phyloP scores from a whole-genome alignment of 2,888 invertebrate species.

The Gryllus longicercus region DNA sequence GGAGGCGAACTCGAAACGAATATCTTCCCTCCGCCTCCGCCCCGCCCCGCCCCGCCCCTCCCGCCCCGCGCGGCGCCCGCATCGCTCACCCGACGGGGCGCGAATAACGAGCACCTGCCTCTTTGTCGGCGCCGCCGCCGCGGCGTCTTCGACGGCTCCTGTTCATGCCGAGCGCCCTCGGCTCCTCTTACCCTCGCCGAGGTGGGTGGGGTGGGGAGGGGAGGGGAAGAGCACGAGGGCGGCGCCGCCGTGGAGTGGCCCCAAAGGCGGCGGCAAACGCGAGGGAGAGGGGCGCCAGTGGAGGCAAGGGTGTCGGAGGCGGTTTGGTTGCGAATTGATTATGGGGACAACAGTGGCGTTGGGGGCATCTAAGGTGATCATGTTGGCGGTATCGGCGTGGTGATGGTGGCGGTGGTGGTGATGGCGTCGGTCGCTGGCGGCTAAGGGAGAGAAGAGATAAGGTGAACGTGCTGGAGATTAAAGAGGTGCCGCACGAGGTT shows the following conservation, averaged over 20 bases:
- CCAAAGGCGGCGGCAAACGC: neutral
- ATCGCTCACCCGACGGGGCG: neutral
- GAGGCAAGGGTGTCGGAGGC: too few species aligned
- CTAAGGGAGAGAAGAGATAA: neutral
- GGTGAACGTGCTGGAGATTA: neutral
- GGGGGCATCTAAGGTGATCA: neutral
- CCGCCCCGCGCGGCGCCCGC: neutral
- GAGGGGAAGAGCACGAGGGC: neutral
- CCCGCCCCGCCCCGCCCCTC: neutral
- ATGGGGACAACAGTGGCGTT: neutral
- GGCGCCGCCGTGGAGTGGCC: neutral
- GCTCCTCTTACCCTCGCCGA: neutral
- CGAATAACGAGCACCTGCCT: constrained; percentile 17
- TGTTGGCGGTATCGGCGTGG: neutral
- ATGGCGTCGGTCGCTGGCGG: too few species aligned
- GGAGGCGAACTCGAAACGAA: constrained; percentile 6
- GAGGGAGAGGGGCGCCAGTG: too few species aligned
- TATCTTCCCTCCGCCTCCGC: neutral
- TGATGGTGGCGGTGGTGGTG: too few species aligned
- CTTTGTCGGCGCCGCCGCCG: neutral
- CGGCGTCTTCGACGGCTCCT: neutral
- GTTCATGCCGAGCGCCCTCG: neutral
- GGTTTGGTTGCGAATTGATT: neutral
- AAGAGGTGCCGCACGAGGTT: neutral
- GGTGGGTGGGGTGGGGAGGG: neutral